These are phyloP conservation scores for Dreissena rostriformis DNA, from an alignment of 1,140 invertebrate species.

Conservation along the genomic window DNA sequence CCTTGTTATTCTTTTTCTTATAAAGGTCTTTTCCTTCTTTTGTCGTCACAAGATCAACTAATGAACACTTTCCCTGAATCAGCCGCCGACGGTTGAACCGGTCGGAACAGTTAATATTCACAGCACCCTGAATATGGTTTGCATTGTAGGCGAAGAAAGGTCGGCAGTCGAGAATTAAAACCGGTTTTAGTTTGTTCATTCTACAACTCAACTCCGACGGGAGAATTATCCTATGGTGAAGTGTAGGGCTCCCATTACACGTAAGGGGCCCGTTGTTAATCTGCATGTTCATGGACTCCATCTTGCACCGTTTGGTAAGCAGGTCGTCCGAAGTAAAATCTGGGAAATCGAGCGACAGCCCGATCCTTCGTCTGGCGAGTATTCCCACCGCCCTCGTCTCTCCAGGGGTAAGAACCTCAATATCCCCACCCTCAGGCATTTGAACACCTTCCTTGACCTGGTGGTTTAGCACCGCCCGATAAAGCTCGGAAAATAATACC, in stretches of 20 bases:
- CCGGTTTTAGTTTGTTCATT: constrained; percentile 71
- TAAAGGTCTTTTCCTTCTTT: constrained; percentile 86
- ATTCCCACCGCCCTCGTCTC: constrained; percentile 56
- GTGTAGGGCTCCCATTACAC: constrained; percentile 36
- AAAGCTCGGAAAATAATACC: constrained; percentile 27
- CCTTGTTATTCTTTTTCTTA: constrained; percentile 80
- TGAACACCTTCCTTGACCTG: constrained; percentile 15
- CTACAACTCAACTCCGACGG: constrained; percentile 69
- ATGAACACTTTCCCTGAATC: constrained; percentile 86
- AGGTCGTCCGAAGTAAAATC: constrained; percentile 59
- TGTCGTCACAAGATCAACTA: constrained; percentile 87
- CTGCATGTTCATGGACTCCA: constrained; percentile 68
- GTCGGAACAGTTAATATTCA: constrained; percentile 90
- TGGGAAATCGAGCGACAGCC: constrained; percentile 64
- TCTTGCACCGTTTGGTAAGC: constrained; percentile 70
- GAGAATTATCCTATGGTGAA: constrained; percentile 63
- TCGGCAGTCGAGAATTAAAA: constrained; percentile 87
- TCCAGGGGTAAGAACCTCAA: constrained; percentile 69
- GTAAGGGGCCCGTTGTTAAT: constrained; percentile 52
- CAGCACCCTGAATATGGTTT: constrained; percentile 87
- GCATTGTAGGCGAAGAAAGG: constrained; percentile 89
- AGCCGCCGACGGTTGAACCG: constrained; percentile 87
- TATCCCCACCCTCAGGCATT: constrained; percentile 75
- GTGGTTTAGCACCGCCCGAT: constrained; percentile 33
- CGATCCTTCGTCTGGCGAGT: constrained; percentile 63